A percentile compares a stretch with the other conserved stretches of the same genome.
phyloP scores from a whole-genome alignment of 2,888 invertebrate genomes.

The Crossocerus cetratus region DNA sequence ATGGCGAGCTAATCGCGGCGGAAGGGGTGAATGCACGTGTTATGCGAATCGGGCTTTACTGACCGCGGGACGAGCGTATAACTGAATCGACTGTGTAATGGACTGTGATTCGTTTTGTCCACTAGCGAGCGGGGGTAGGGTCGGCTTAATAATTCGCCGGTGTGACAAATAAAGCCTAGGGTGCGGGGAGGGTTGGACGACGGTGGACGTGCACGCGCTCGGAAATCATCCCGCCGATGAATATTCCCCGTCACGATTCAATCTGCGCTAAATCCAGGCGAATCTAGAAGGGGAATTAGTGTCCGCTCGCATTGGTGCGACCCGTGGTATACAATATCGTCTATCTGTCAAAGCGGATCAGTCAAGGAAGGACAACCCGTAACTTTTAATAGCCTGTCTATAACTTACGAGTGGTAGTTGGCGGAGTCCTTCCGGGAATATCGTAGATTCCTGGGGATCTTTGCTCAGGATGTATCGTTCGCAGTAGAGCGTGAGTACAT shows the following conservation, averaged over 20 bases:
- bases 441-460: too few relatives aligned
- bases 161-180: slow-evolving; percentile 30
- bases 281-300: background rate
- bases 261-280: slow-evolving; percentile 15
- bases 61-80: slow-evolving; percentile 5
- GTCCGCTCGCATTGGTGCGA: too few relatives aligned
- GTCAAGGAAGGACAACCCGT: too few relatives aligned
- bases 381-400: too few relatives aligned
- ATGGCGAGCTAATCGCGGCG: too few relatives aligned
- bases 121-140: slow-evolving; percentile 11
- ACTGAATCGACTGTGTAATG: slow-evolving; percentile 33
- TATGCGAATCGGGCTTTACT: too few relatives aligned
- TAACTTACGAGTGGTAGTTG: too few relatives aligned
- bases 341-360: too few relatives aligned
- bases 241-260: slow-evolving; percentile 36
- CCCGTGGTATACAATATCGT: too few relatives aligned
- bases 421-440: too few relatives aligned
- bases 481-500: background rate
- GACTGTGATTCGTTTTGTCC: slow-evolving; percentile 44
- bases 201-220: slow-evolving; percentile 20
- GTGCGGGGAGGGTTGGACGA: background rate
- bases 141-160: slow-evolving; percentile 41
- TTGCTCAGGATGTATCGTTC: too few relatives aligned
- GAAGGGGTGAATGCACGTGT: too few relatives aligned
- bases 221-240: slow-evolving; percentile 33